Base-by-base conservation (phyloP, 2,888 invertebrate genomes). In the Lydus trimaculatus region DNA sequence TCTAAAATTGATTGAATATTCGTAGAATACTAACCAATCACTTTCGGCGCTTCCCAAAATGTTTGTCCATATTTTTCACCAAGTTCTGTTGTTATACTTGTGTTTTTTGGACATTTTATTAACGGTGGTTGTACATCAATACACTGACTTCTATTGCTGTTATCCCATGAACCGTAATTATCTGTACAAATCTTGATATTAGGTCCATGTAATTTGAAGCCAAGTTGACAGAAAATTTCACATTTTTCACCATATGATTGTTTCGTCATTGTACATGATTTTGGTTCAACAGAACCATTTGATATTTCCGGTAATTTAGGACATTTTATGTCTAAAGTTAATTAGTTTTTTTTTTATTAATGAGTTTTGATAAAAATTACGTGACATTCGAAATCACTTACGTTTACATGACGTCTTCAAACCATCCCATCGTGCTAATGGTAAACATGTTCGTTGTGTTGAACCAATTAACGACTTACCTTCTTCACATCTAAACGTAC, bases 381-480 rank as follows among this genome's bases (percentile, higher is more conserved):
- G 2, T n/a, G n/a, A 58, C 43, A 43, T 23, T 17, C n/a, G n/a
- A n/a, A n/a, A n/a, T 62, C 31, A 77, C 81, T 83, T 83, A 91
- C 91, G 89, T 86, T 89, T 90, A 80, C 92, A 92, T 61, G 88
- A 86, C 0, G 90, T 88, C 71, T 88, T 88, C 13, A 91, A 84
- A 1, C 92, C 92, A 76, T 91, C 91, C 92, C 92, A 92, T 78
- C 89, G 87, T 0, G 90, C 89, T 58, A 91, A 84, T 0, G 91
- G 91, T 58, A 92, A 84, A 77, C 92, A 92, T 31, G 88, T 90
- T 48, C 92, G 83, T 71, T 87, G 87, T 71, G 86, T 85, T 17
- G 91, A 91, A 0, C 92, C 92, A 23, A 90, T 88, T 60, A 91
- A 83, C 73, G 88, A 87, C 79, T 87, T 89, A 0, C 91, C 92